Evolutionary conservation across 1,140 invertebrate genomes (phyloP).

Genomic region (Drosophila jambulina): DNA sequence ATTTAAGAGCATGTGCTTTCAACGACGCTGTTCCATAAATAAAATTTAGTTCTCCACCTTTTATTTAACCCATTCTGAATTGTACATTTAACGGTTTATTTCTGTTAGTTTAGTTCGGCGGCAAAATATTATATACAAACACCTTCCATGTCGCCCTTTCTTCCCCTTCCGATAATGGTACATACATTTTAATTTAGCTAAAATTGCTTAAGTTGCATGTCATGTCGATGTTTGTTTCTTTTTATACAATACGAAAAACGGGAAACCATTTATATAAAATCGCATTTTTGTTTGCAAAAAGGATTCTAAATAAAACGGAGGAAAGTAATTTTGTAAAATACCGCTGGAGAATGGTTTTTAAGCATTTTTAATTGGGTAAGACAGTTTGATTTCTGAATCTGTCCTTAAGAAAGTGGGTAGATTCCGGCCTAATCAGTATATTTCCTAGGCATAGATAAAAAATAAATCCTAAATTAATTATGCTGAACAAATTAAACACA

Average conservation of each 20-base stretch:
- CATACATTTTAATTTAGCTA: conserved; percentile 50
- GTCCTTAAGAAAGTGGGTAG: not conserved
- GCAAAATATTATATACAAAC: conserved; percentile 15
- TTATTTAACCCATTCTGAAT: conserved; percentile 55
- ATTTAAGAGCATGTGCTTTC: conserved; percentile 75
- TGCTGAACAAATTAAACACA: not conserved
- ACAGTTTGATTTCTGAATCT: not conserved
- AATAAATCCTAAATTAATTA: not conserved
- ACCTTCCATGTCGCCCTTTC: not conserved
- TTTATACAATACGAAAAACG: conserved; percentile 46
- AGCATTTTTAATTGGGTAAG: not conserved
- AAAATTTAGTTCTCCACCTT: conserved; percentile 57
- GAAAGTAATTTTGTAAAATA: conserved; percentile 58
- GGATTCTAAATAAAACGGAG: conserved; percentile 43
- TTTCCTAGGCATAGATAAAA: not conserved
- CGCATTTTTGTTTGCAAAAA: conserved; percentile 46
- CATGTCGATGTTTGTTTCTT: conserved; percentile 59
- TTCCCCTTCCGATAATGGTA: conserved; percentile 20
- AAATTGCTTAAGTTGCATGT: conserved; percentile 59
- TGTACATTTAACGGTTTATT: conserved; percentile 48
- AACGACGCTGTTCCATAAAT: conserved; percentile 63
- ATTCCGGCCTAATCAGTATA: too few relatives aligned
- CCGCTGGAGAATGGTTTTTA: not conserved
- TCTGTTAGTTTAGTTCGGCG: conserved; percentile 38
- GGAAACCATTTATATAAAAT: conserved; percentile 41